Evolutionary conservation across 2,113 vertebrate genomes (phyloP).

Genomic region (Crotalus tigris): DNA sequence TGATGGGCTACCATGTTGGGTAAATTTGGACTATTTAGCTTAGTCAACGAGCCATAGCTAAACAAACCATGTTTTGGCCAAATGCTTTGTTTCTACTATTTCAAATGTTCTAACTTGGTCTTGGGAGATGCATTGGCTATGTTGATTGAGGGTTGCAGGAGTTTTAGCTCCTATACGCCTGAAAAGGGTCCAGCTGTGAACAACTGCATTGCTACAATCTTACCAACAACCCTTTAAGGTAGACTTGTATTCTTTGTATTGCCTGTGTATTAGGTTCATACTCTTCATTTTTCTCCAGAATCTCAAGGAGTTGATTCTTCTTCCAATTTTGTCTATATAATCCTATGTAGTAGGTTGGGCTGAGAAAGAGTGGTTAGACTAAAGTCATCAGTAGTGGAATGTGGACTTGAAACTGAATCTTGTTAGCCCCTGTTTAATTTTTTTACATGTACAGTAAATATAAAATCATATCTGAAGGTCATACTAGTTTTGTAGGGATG

Average conservation of each 20-base stretch:
- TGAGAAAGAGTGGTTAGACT: neutral
- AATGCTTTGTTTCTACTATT: neutral
- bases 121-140: neutral
- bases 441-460: neutral
- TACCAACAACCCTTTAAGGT: neutral
- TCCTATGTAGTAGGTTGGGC: neutral
- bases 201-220: neutral
- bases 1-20: neutral
- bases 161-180: neutral
- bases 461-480: neutral
- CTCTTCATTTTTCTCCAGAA: neutral
- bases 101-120: neutral
- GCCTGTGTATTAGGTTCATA: neutral
- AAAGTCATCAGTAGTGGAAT: neutral
- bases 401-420: neutral
- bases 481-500: neutral
- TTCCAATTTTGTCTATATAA: neutral
- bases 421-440: neutral
- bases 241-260: neutral
- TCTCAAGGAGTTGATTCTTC: neutral
- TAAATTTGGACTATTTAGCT: neutral
- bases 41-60: neutral
- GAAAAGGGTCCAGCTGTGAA: neutral
- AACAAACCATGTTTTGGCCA: neutral
- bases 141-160: neutral